phyloP scores from a whole-genome alignment of 1,140 invertebrate species.

The Thaumatotibia leucotreta region DNA sequence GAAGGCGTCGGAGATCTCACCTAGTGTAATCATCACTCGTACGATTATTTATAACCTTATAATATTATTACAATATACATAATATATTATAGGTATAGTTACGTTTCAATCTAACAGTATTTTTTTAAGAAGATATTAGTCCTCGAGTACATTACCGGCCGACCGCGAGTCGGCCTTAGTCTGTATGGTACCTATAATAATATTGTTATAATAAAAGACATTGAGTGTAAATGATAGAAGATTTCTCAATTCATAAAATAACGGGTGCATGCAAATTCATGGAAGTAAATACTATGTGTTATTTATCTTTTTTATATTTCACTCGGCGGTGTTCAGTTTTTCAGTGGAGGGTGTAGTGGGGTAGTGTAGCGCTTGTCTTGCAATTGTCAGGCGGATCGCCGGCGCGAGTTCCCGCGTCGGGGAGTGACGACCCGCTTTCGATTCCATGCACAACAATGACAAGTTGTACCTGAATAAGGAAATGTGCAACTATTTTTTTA shows the following conservation, averaged over 20 bases:
- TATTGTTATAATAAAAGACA: conserved; percentile 70
- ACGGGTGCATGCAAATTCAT: conserved; percentile 74
- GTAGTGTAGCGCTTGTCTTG: conserved; percentile 20
- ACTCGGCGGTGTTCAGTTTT: conserved; percentile 64
- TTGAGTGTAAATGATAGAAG: conserved; percentile 71
- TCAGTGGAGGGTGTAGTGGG: conserved; percentile 50
- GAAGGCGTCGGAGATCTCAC: conserved; percentile 70
- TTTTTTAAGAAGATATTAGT: conserved; percentile 77
- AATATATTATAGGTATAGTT: conserved; percentile 72
- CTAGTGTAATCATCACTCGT: conserved; percentile 70
- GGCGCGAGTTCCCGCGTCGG: not conserved
- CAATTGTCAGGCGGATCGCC: not conserved
- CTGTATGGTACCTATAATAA: conserved; percentile 68
- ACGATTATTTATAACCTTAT: conserved; percentile 62
- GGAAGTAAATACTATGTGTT: conserved; percentile 70
- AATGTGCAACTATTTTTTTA: conserved; percentile 75
- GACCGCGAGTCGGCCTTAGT: conserved; percentile 59
- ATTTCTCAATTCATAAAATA: conserved; percentile 73
- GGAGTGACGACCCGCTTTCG: not conserved
- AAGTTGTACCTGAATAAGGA: conserved; percentile 55
- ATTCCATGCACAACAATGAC: conserved; percentile 57
- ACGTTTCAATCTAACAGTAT: conserved; percentile 76
- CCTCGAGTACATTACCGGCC: conserved; percentile 69
- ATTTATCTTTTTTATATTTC: conserved; percentile 76
- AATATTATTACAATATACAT: conserved; percentile 68